Base-by-base conservation (phyloP, 92 coral and sea anemone genomes). In the Parazoanthus atlanticus region DNA sequence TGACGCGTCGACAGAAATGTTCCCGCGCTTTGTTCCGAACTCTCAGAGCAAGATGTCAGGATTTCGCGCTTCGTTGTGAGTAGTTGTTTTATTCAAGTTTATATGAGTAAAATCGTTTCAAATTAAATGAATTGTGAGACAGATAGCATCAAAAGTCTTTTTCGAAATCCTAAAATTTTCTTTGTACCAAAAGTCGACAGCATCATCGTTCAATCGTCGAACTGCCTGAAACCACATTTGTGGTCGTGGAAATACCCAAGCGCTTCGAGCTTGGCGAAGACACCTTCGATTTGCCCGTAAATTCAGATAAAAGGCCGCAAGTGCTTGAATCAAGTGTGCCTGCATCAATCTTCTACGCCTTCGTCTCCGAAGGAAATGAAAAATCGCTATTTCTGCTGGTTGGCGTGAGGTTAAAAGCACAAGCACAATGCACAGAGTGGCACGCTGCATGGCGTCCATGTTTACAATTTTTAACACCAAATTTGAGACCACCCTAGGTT, bases 161-260 rank as follows among this genome's bases (percentile, higher is more conserved):
- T 89, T 78, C 41, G 85, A 81, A 81, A 91, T 84, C 17, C 86
- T 52, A 67, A 91, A 61, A 79, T 91, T 87, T 76, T 88, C 89
- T 43, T 80, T 80, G 88, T 90, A 91, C 88, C 89, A 86, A 78
- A 76, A 72, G 80, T 86, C 85, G 77, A 79, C 79, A 75, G 86
- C 86, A 67, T 81, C 76, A 85, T 81, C 61, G 77, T 88, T 88
- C 82, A 88, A 80, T 74, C 79, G 41, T 74, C 79, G 29, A 71
- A 88, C 64, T 81, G 56, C 79, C 81, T 88, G 90, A 81, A 88
- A 88, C 81, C 91, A 88, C 33, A 65, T 80, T 58, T 88, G 91
- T 72, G 81, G 87, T 81, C 87, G 74, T 73, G 87, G 91, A 80
- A 88, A 81, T 70, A 52, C 82, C 86, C 87, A 81, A 88, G 87